Conservation (phyloP, 2,797 vertebrate genomes). For the Pseudomugil gertrudae region DNA sequence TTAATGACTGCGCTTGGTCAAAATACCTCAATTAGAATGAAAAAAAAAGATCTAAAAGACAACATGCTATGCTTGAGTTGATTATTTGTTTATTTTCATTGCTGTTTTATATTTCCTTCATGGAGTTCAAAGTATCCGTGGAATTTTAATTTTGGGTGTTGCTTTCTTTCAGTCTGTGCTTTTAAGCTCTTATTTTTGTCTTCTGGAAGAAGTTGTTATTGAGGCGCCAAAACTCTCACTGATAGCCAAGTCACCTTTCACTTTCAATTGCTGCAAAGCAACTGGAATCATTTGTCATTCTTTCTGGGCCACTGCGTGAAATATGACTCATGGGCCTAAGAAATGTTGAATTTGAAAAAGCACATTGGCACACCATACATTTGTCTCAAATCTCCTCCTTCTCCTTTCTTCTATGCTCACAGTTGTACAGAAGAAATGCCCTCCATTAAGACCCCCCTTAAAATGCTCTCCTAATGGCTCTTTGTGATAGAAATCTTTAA, state of each 20-base stretch:
- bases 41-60: background rate
- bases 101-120: background rate
- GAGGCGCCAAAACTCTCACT: slow-evolving; percentile 53
- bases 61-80: background rate
- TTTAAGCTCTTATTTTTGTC: slow-evolving; percentile 33
- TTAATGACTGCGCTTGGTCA: background rate
- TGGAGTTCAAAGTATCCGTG: background rate
- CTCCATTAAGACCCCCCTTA: slow-evolving; percentile 79
- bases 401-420: slow-evolving; percentile 49
- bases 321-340: slow-evolving; percentile 72
- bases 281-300: slow-evolving; percentile 77
- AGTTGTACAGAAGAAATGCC: slow-evolving; percentile 74
- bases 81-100: background rate
- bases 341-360: slow-evolving; percentile 78
- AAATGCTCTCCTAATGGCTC: slow-evolving; percentile 76
- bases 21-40: background rate
- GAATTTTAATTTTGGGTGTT: slow-evolving; percentile 24
- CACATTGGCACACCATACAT: slow-evolving; percentile 54
- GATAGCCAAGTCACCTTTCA: slow-evolving; percentile 74
- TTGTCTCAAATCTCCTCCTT: slow-evolving; percentile 62
- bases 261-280: slow-evolving; percentile 69
- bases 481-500: slow-evolving; percentile 82
- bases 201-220: slow-evolving; percentile 44
- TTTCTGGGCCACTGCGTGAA: slow-evolving; percentile 77
- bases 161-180: slow-evolving; percentile 37